Evolutionary conservation across 2,797 vertebrate genomes (phyloP).

Genomic region (Chaenodraco wilsoni): DNA sequence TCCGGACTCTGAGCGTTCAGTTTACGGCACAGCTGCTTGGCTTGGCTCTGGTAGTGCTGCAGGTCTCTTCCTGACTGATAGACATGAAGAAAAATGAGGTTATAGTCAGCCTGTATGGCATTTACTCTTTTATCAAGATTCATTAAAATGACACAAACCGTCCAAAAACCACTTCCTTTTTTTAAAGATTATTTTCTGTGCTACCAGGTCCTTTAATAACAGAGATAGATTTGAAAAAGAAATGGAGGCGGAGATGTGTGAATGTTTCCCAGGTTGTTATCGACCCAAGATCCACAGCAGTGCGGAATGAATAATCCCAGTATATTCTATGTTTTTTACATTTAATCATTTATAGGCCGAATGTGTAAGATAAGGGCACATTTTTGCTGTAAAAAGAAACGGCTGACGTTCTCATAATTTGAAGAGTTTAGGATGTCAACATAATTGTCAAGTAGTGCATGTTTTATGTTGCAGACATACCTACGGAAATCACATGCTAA

Average conservation of each 20-base stretch:
- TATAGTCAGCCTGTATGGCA: neutral
- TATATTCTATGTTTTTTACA: neutral
- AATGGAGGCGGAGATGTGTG: no score
- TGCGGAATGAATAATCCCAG: no score
- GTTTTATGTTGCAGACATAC: neutral
- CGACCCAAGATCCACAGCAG: no score
- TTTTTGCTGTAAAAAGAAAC: no score
- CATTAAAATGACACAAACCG: neutral
- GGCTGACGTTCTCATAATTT: neutral
- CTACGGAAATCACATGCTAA: neutral
- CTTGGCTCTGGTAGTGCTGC: slow-evolving; percentile 93
- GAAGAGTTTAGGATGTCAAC: neutral
- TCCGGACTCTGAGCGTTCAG: slow-evolving; percentile 91
- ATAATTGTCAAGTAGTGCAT: neutral
- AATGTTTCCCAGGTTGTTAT: no score
- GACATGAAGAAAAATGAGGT: neutral
- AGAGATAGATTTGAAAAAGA: no score
- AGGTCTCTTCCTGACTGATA: slow-evolving; percentile 90
- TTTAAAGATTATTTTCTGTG: no score
- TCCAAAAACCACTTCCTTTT: neutral
- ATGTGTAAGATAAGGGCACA: no score
- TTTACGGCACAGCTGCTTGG: slow-evolving; percentile 93
- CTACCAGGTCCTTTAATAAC: no score
- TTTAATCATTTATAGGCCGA: neutral
- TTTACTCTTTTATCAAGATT: neutral